These are phyloP conservation scores for Bothrops jararaca DNA, from an alignment of 2,113 vertebrate genomes.

Conservation along the genomic window DNA sequence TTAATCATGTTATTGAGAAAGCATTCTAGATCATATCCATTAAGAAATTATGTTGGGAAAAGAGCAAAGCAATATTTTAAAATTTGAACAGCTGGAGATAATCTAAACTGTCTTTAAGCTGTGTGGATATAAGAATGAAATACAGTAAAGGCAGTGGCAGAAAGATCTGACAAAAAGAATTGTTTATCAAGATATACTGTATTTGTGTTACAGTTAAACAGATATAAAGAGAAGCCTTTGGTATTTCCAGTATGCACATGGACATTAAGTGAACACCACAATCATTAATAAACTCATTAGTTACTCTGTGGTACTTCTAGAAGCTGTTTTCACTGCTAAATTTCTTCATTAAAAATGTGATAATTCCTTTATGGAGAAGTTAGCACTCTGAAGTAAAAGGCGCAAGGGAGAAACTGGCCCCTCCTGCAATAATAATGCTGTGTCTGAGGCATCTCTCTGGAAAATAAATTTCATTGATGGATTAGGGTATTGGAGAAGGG, in stretches of 20 bases:
- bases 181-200: neutral
- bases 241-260: neutral
- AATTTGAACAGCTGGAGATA: neutral
- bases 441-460: too few relatives aligned
- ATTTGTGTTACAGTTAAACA: neutral
- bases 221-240: neutral
- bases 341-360: too few relatives aligned
- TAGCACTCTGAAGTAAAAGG: too few relatives aligned
- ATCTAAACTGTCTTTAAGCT: neutral
- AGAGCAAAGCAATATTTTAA: neutral
- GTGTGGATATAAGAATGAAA: neutral
- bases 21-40: neutral
- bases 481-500: too few relatives aligned
- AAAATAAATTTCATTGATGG: too few relatives aligned
- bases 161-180: neutral
- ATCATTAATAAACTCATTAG: too few relatives aligned
- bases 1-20: neutral
- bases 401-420: too few relatives aligned
- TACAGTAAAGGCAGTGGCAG: neutral
- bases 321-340: too few relatives aligned
- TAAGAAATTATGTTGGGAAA: neutral
- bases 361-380: too few relatives aligned
- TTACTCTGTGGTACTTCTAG: too few relatives aligned
- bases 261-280: too few relatives aligned
- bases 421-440: too few relatives aligned